A percentile compares a stretch with the other conserved stretches of the same genome.
Evolutionary conservation across 2,888 invertebrate genomes (phyloP).

Genomic region (Erynnis tages): DNA sequence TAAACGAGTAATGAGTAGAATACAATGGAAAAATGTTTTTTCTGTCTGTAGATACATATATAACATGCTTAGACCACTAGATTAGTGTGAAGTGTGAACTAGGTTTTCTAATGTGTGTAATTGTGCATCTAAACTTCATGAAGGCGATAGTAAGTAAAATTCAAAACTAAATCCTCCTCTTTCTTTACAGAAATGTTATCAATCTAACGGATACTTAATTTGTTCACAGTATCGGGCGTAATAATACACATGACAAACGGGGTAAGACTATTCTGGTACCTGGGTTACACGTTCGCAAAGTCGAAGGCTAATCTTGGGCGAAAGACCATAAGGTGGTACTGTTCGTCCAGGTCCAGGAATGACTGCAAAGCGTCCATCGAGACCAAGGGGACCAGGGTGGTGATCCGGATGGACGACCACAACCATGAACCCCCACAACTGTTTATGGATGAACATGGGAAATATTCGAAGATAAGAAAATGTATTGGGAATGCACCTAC

Average conservation of each 20-base stretch:
- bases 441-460: conserved; percentile 10
- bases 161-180: too few species aligned
- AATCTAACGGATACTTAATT: background rate
- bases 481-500: background rate
- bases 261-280: conserved; percentile 23
- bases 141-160: too few species aligned
- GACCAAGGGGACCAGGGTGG: conserved; percentile 20
- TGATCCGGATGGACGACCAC: conserved; percentile 28
- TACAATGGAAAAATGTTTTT: too few species aligned
- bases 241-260: conserved; percentile 28
- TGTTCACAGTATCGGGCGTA: conserved; percentile 15
- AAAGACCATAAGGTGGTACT: conserved; percentile 28
- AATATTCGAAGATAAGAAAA: conserved; percentile 16
- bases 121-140: too few species aligned
- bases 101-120: too few species aligned
- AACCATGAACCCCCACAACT: conserved; percentile 33
- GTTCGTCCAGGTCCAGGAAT: conserved; percentile 30
- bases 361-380: conserved; percentile 34
- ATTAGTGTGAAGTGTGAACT: too few species aligned
- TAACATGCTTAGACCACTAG: too few species aligned
- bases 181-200: too few species aligned
- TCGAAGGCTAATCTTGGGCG: conserved; percentile 5
- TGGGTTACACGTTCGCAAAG: conserved; percentile 29
- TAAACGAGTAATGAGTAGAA: too few species aligned
- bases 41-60: too few species aligned